phyloP scores from a whole-genome alignment of 1,140 invertebrate species.

The Heliconius hermathena region DNA sequence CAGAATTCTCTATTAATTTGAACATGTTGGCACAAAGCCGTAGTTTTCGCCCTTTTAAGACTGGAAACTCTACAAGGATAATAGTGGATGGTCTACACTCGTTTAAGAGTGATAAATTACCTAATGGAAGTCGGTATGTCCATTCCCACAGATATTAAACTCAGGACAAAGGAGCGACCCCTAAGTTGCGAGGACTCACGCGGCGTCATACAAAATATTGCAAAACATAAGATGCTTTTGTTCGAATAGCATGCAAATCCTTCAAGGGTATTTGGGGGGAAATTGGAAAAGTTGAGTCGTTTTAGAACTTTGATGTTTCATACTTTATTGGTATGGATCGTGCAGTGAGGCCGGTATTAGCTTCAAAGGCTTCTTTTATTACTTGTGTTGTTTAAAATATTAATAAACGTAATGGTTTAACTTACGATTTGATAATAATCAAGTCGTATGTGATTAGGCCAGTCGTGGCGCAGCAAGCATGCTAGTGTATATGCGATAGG shows the following conservation, averaged over 20 bases:
- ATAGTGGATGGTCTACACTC: constrained; percentile 63
- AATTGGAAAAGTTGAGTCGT: constrained; percentile 74
- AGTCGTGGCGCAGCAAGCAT: no score
- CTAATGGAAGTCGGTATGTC: constrained; percentile 77
- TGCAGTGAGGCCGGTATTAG: constrained; percentile 34
- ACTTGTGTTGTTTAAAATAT: constrained; percentile 3
- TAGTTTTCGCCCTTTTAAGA: constrained; percentile 55
- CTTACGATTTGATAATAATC: no score
- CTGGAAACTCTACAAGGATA: constrained; percentile 63
- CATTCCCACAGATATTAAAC: constrained; percentile 81
- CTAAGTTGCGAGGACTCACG: constrained; percentile 62
- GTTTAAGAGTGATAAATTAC: constrained; percentile 81
- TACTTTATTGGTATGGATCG: constrained; percentile 47
- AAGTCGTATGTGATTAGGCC: no score
- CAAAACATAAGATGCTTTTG: constrained; percentile 59
- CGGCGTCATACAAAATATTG: constrained; percentile 73
- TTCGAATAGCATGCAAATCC: constrained; percentile 71
- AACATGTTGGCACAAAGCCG: constrained; percentile 56
- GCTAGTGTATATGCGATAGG: no score
- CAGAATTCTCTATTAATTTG: constrained; percentile 57
- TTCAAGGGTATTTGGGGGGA: constrained; percentile 63
- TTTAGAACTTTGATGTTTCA: constrained; percentile 67
- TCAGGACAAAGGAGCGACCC: constrained; percentile 66
- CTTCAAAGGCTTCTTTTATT: constrained; percentile 31
- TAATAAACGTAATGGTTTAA: not conserved